Evolutionary conservation across 2,113 vertebrate species (phyloP), one percentile per base, ranked within the genome.

Genomic region (Regulus satrapa): DNA sequence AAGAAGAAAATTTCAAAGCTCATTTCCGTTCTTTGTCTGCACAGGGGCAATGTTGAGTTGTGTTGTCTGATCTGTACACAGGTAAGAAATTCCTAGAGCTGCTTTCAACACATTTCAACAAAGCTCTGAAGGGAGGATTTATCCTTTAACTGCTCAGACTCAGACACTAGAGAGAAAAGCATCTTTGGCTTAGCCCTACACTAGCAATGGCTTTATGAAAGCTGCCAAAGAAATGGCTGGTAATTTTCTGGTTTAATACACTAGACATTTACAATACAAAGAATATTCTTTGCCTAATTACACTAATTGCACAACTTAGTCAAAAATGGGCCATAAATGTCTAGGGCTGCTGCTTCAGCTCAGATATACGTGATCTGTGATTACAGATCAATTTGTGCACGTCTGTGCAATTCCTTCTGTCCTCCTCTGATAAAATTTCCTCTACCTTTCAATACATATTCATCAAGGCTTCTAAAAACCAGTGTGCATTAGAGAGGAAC

Each of bases 231-330:
- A 46, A 86, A 72, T 1, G 9, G 61, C 64, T 59, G 55, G 38
- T 90, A 32, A 55, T 88, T 94, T 85, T 63, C 73, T 87, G 41
- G 3, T 93, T 90, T 92, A 89, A 91, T 75, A 91, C 55, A 59
- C 28, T 24, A 54, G 74, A 61, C 71, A 73, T 85, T 83, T 72
- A 43, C 76, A 88, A 93, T 55, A 21, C 71, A 76, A 92, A 85
- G 58, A 69, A 26, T 88, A 69, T 76, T 83, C 58, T 96, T 93
- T 90, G 58, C 71, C 59, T 88, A 83, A 92, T 92, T 88, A 88
- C 46, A 76, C 49, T 94, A 85, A 82, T 82, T 76, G 74, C 38
- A 69, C 38, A 85, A 28, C 66, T 88, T 76, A 66, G 48, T 89
- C 0, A 93, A 85, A 95, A 93, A 32, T 11, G 14, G 49, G 41